A percentile compares a stretch with the other conserved stretches of the same genome.
These are phyloP conservation scores for Nasonia oneida DNA, from an alignment of 2,888 invertebrate species.

Conservation along the genomic window DNA sequence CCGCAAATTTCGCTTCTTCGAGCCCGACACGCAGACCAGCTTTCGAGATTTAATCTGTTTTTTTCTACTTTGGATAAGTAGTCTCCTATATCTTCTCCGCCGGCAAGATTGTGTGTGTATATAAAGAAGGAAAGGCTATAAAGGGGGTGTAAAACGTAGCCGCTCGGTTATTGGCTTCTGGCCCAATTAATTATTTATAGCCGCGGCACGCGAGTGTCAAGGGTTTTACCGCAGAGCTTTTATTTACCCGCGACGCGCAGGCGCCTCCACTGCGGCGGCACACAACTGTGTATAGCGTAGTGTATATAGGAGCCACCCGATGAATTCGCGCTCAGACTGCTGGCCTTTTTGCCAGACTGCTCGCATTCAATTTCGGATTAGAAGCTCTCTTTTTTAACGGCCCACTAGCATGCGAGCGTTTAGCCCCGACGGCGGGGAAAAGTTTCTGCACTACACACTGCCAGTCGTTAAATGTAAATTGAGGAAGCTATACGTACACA, in stretches of 20 bases:
- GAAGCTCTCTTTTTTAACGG: background rate
- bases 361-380: background rate
- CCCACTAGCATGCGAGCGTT: background rate
- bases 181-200: constrained; percentile 53
- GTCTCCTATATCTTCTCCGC: too few species aligned
- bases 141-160: background rate
- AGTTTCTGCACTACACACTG: background rate
- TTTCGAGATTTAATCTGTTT: too few species aligned
- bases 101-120: background rate
- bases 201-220: constrained; percentile 45
- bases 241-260: background rate
- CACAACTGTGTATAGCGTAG: too few species aligned
- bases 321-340: background rate
- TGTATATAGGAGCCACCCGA: background rate
- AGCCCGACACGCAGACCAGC: too few species aligned
- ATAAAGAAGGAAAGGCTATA: background rate
- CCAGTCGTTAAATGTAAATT: background rate
- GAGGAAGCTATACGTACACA: background rate
- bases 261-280: background rate
- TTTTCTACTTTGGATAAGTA: too few species aligned
- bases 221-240: constrained; percentile 17
- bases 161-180: constrained; percentile 44
- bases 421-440: background rate
- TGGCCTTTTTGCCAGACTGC: background rate
- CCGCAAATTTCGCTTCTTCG: background rate